Base-by-base conservation (phyloP, 1,140 invertebrate genomes). In the Hypsibius dujardini region DNA sequence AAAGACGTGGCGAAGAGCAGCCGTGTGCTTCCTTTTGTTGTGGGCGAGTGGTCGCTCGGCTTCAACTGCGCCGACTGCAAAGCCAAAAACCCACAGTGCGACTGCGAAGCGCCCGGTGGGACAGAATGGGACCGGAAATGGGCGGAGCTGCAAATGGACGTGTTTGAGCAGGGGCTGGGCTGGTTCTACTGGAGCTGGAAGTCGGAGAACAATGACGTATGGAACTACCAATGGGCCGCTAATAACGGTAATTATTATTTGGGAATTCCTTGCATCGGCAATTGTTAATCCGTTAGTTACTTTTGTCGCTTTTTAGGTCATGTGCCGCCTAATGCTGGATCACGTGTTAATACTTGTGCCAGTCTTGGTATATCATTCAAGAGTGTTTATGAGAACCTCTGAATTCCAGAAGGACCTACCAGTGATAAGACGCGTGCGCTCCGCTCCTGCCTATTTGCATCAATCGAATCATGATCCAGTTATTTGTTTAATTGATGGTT, bases 141-240 rank as follows among this genome's bases (percentile, higher is more conserved):
- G 50, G n/a, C 50, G 50, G 50, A 56, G 50, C 50, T 56, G 50
- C 7, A 7, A n/a, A 56, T 56, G 50, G 50, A 56, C 50, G 50
- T 56, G 50, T 56, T 7, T 7, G 50, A 56, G n/a, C 50, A 56
- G 50, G 50, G 7, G 7, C 7, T 7, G 7, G 50, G 50, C 7
- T 56, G 50, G 50, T 7, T 56, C 50, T 56, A 56, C n/a, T 56
- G 50, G 50, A 56, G 50, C 50, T 56, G 50, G 50, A 56, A 56
- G 50, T 7, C 50, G 50, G 50, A 56, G 50, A 56, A 56, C 50
- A 7, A 56, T 7, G 50, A 56, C 50, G 50, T 56, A 7, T 56
- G 50, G 50, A 56, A 56, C 50, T 56, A 56, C 50, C 50, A 56
- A n/a, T 56, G 50, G 50, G 7, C 50, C n/a, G 7, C 50, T 56